A percentile compares a stretch with the other conserved stretches of the same genome.
phyloP scores from a whole-genome alignment of 2,113 vertebrate genomes.

The Nasalis larvatus region DNA sequence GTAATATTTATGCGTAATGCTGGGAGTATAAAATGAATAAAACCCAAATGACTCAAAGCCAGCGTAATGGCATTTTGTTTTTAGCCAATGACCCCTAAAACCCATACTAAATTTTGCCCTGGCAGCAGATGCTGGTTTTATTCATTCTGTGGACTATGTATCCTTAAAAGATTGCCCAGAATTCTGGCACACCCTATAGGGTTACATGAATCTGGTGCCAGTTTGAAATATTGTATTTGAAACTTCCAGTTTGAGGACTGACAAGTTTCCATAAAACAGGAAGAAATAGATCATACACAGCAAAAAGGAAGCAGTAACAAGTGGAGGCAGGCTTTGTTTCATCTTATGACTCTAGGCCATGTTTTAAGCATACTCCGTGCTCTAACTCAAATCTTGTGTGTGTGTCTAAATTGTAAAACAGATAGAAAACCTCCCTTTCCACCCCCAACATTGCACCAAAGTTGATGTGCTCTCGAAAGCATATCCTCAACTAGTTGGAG shows the following conservation, averaged over 20 bases:
- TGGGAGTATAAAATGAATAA: not conserved
- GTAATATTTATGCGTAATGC: not conserved
- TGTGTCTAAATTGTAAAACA: not conserved
- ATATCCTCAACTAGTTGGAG: not conserved
- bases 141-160: not conserved
- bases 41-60: not conserved
- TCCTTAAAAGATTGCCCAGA: not conserved
- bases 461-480: not conserved
- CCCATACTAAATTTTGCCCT: not conserved
- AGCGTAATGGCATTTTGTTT: not conserved
- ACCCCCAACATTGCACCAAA: not conserved
- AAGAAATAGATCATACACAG: not conserved
- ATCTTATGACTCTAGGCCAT: not conserved
- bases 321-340: not conserved
- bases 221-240: conserved; percentile 1
- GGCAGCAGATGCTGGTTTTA: not conserved
- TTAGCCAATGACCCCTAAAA: not conserved
- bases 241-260: not conserved
- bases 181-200: not conserved
- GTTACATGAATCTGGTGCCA: not conserved
- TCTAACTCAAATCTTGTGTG: not conserved
- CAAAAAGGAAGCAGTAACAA: not conserved
- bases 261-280: not conserved
- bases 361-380: not conserved
- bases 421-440: not conserved